A percentile compares a stretch with the other conserved stretches of the same genome.
Evolutionary conservation across 1,140 invertebrate species (phyloP).

Genomic region (Micrasema minimum): DNA sequence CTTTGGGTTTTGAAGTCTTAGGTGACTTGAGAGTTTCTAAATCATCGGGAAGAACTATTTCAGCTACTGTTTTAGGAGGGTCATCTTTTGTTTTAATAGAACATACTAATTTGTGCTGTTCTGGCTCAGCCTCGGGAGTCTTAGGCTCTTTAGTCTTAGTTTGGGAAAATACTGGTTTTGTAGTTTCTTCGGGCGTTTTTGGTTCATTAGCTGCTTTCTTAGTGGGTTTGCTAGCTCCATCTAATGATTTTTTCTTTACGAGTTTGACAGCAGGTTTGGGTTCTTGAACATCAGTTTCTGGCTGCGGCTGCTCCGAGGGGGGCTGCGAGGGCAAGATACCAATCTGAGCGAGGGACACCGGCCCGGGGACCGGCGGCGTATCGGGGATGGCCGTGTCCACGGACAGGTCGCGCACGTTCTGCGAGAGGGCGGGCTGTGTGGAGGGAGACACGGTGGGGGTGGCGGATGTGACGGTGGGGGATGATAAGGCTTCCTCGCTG

Average conservation of each 20-base stretch:
- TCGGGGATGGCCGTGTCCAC: constrained; percentile 59
- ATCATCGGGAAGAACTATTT: constrained; percentile 28
- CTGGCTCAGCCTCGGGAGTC: constrained; percentile 10
- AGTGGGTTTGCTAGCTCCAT: constrained; percentile 1
- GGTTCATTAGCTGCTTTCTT: constrained; percentile 16
- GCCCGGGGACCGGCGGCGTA: constrained; percentile 57
- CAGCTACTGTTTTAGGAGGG: constrained; percentile 14
- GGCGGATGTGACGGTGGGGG: constrained; percentile 58
- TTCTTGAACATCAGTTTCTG: constrained; percentile 59
- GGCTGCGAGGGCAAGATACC: constrained; percentile 59
- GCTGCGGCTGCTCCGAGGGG: constrained; percentile 40
- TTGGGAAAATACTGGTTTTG: constrained; percentile 3
- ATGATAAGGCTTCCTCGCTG: constrained; percentile 58
- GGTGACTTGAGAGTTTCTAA: constrained; percentile 37
- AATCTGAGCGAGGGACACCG: constrained; percentile 61
- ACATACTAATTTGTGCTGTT: constrained; percentile 27
- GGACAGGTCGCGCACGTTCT: constrained; percentile 54
- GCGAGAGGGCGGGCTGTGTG: constrained; percentile 49
- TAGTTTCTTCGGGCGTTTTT: constrained; percentile 19
- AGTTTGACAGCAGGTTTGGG: constrained; percentile 6
- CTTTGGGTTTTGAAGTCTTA: constrained; percentile 1
- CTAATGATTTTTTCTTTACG: constrained; percentile 19
- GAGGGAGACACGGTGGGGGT: constrained; percentile 53
- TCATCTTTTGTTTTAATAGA: constrained; percentile 45
- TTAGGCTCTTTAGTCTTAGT: constrained; percentile 21